Evolutionary conservation across 2,888 invertebrate species (phyloP).

Genomic region (Dioctria rufipes): DNA sequence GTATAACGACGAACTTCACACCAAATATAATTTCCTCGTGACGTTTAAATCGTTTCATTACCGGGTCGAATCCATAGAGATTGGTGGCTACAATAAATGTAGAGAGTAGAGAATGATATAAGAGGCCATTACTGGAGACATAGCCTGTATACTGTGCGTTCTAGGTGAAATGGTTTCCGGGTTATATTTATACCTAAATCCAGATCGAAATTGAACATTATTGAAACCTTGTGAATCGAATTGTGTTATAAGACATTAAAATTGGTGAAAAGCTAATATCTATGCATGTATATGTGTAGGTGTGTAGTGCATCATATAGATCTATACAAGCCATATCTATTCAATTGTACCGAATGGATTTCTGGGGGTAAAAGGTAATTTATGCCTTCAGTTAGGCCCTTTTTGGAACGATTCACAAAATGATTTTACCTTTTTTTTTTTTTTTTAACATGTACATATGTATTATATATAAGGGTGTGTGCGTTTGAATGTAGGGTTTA

Average conservation of each 20-base stretch:
- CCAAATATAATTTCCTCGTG: conserved; percentile 33
- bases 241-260: too few species aligned
- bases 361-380: conserved; percentile 8
- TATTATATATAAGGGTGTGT: too few species aligned
- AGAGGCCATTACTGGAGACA: conserved; percentile 16
- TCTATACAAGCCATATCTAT: conserved; percentile 13
- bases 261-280: conserved; percentile 1
- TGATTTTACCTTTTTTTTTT: conserved; percentile 13
- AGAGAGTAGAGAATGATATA: conserved; percentile 12
- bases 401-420: conserved; percentile 10
- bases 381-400: conserved; percentile 37
- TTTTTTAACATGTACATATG: neutral
- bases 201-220: conserved; percentile 27
- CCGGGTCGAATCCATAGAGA: neutral
- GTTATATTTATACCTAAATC: neutral
- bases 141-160: neutral
- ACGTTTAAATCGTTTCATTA: conserved; percentile 35
- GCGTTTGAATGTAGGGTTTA: neutral
- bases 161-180: neutral
- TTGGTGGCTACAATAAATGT: conserved; percentile 7
- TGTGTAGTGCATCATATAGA: neutral
- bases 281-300: conserved; percentile 10
- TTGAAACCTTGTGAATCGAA: conserved; percentile 31
- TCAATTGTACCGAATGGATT: neutral
- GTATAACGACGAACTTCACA: neutral